Evolutionary conservation across 2,113 vertebrate species (phyloP).

Genomic region (Turdus rufiventris): DNA sequence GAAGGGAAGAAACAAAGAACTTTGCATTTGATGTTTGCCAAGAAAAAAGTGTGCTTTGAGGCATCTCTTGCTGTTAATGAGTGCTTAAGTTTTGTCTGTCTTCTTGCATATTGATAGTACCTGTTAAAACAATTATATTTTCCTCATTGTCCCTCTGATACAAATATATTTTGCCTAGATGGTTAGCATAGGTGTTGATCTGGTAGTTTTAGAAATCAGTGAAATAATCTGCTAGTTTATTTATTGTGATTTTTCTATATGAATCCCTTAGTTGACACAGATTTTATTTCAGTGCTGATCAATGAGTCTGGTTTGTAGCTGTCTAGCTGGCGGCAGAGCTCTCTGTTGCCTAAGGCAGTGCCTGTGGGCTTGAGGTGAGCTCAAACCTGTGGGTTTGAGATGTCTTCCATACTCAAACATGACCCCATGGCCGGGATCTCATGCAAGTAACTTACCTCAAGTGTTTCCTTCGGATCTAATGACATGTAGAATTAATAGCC

Average conservation of each 20-base stretch:
- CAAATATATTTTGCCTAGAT: not conserved
- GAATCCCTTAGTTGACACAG: not conserved
- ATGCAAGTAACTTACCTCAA: not conserved
- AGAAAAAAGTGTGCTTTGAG: not conserved
- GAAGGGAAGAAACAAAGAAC: not conserved
- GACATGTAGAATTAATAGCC: not conserved
- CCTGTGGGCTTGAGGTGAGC: not conserved
- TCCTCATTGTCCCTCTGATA: not conserved
- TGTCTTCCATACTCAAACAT: not conserved
- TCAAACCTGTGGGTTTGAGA: too few relatives aligned
- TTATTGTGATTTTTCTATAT: not conserved
- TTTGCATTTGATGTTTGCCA: not conserved
- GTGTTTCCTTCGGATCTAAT: not conserved
- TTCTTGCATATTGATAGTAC: not conserved
- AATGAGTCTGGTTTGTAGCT: not conserved
- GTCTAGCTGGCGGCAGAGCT: not conserved
- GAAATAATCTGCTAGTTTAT: not conserved
- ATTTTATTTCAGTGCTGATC: not conserved
- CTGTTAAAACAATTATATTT: not conserved
- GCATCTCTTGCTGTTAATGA: not conserved
- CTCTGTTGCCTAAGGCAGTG: not conserved
- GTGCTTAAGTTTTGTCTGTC: not conserved
- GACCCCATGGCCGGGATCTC: not conserved
- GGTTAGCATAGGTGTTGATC: not conserved
- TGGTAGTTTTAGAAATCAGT: not conserved